Evolutionary conservation across 2,888 invertebrate species (phyloP), one percentile per base, ranked within the genome.

Genomic region (Acronicta alni): DNA sequence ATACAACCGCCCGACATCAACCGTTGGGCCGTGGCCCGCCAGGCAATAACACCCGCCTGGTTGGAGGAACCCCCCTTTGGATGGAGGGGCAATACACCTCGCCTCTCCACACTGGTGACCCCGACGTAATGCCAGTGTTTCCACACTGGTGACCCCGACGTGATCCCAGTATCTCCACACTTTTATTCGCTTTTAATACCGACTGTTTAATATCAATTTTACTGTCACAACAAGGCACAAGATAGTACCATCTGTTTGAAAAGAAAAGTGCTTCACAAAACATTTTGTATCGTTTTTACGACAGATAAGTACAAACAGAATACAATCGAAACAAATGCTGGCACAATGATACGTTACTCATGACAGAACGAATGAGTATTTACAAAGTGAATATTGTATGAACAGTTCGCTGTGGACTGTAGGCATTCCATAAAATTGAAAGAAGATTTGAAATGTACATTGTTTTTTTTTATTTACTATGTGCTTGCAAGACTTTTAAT

Each of bases 291-390:
- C 54, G 51, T 41, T 64, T 59, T 71, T 60, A 70, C 60, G 55
- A 67, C 57, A 56, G 45, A 70, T 64, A 73, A 67, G 43, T 74
- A 57, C 8, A 46, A 45, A 61, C 46, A 66, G 61, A 55, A 55
- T 46, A 64, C 57, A 63, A 62, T 70, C 55, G 75, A 48, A 43
- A 44, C 35, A 62, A 62, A 58, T 52, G 60, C 62, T 53, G 51
- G 57, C 54, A 48, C 61, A 67, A 67, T 67, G 55, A 61, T 56
- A 30, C 32, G 43, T 15, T 75, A 67, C 41, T 58, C 16, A 17
- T 59, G 75, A 59, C 72, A 59, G 54, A 8, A 42, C 17, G 18
- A 10, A 37, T 12, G 42, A 54, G 37, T 37, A 30, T 16, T 23
- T 43, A 53, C 44, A 61, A 41, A 62, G 35, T 0, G 44, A 47